phyloP scores from a whole-genome alignment of 1,140 invertebrate species.

The Drosophila kohkoa region DNA sequence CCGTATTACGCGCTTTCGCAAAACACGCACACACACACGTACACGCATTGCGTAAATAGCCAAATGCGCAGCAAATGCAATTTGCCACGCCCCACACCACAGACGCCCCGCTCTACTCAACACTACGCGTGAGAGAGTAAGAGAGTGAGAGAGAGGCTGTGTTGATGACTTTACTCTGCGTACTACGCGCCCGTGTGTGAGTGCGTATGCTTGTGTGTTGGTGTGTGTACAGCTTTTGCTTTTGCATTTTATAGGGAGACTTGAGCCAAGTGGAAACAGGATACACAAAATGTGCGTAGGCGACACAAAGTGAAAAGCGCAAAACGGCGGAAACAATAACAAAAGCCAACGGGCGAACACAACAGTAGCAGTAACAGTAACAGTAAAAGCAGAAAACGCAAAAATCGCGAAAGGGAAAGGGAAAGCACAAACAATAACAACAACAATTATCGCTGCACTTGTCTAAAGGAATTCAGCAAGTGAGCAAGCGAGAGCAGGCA shows the following conservation, averaged over 20 bases:
- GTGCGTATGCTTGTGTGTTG: constrained; percentile 22
- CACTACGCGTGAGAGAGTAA: background rate
- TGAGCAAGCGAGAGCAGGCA: background rate
- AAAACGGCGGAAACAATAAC: constrained; percentile 33
- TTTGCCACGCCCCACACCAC: constrained; percentile 72
- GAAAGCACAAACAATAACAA: constrained; percentile 6
- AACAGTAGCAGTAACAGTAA: background rate
- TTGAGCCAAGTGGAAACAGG: constrained; percentile 24
- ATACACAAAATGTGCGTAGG: constrained; percentile 55
- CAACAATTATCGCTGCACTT: background rate
- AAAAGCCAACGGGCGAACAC: constrained; percentile 10
- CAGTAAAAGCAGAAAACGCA: background rate
- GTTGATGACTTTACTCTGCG: constrained; percentile 2
- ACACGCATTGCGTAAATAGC: constrained; percentile 68
- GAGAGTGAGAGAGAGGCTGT: constrained; percentile 7
- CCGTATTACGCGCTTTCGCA: constrained; percentile 55
- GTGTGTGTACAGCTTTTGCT: constrained; percentile 28
- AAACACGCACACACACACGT: constrained; percentile 27
- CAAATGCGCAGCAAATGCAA: constrained; percentile 78
- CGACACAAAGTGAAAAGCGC: constrained; percentile 35
- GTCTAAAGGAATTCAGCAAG: constrained; percentile 10
- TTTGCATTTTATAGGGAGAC: constrained; percentile 42
- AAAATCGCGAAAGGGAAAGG: background rate
- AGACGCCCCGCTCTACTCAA: constrained; percentile 8
- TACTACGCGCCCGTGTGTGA: constrained; percentile 7